Evolutionary conservation across 2,113 vertebrate species (phyloP).

Genomic region (Mustela lutreola): DNA sequence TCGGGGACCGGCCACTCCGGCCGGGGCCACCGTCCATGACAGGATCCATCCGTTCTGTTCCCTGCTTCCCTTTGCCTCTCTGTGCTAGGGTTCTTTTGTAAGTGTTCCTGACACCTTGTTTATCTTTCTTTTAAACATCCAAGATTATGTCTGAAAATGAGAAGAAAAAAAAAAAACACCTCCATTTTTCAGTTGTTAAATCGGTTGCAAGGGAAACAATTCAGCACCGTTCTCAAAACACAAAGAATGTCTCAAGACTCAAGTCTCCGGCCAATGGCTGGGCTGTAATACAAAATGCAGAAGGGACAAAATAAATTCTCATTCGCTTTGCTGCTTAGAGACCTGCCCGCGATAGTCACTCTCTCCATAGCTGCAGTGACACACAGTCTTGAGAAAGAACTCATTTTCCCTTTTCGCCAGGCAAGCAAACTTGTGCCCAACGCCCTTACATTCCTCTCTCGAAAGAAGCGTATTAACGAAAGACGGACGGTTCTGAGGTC

Average conservation of each 20-base stretch:
- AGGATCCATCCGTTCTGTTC: neutral
- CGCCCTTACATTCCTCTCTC: neutral
- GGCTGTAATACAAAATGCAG: neutral
- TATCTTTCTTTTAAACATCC: slow-evolving; percentile 71
- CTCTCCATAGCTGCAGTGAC: neutral
- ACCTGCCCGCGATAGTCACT: neutral
- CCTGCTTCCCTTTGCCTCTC: slow-evolving; percentile 6
- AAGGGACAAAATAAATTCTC: neutral
- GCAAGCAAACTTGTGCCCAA: neutral
- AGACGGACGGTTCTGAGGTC: neutral
- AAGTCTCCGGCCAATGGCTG: neutral
- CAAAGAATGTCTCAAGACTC: neutral
- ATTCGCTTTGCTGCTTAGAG: neutral
- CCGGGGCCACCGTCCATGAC: neutral
- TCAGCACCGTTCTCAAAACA: slow-evolving; percentile 40
- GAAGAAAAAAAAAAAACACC: neutral
- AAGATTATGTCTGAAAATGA: slow-evolving; percentile 70
- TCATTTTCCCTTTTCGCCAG: neutral
- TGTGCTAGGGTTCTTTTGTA: slow-evolving; percentile 29
- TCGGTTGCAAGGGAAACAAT: slow-evolving; percentile 42
- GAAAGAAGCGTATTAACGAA: neutral
- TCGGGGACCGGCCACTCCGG: accelerated
- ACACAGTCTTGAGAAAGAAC: neutral
- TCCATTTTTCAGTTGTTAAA: slow-evolving; percentile 48
- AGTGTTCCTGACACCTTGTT: slow-evolving; percentile 71